Base-by-base conservation (phyloP, 2,113 vertebrate species). In the Rhabdornis inornatus region DNA sequence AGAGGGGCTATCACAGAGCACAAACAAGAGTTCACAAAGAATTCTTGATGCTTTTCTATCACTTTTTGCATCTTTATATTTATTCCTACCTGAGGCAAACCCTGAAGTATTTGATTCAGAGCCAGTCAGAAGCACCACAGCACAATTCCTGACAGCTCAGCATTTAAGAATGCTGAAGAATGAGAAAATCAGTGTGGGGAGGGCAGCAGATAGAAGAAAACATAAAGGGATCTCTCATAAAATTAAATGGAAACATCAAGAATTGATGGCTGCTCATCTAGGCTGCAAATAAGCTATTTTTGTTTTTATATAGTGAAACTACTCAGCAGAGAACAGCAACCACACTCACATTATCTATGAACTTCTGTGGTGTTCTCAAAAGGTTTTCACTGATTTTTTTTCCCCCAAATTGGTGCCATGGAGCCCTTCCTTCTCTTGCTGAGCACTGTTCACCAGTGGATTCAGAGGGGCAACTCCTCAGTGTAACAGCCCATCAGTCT, bases 241-340 rank as follows among this genome's bases (percentile, higher is more conserved):
- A 96, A 88, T 92, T 86, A 96, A 96, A 97, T 93, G 79, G 92
- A 96, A 96, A 84, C 92, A 89, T 90, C 93, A 95, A 92, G 90
- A 96, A 96, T 87, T 96, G 93, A 96, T 94, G 86, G 92, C 74
- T 90, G 80, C 86, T 92, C 80, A 96, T 90, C 83, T 82, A 89
- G 69, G 87, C 93, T 92, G 88, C 93, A 95, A 95, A 96, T 86
- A 96, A 95, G 94, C 83, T 93, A 75, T 92, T 95, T 96, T 90
- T 96, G 85, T 71, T 96, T 92, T 93, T 89, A 76, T 89, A 87
- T 22, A 89, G 79, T 68, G 57, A 90, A 83, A 71, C 77, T 89
- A 68, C 56, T 57, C 68, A 66, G 31, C 72, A 87, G 92, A 70
- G 44, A 75, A 78, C 44, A 57, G 72, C 71, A 93, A 65, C 80